Evolutionary conservation across 1,140 invertebrate species (phyloP).

Genomic region (Heliothis virescens): DNA sequence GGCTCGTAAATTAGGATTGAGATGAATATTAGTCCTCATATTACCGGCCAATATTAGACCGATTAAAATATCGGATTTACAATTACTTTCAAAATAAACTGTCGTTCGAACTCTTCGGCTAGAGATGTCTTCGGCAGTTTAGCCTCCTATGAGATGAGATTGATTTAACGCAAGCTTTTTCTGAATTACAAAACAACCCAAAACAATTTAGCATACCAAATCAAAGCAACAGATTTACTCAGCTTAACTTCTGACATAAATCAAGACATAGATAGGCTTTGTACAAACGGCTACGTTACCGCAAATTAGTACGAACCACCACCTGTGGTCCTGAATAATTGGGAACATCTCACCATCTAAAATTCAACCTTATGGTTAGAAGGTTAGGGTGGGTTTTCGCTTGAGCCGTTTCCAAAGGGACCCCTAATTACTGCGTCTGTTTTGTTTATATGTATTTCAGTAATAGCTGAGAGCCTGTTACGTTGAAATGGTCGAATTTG

Average conservation of each 20-base stretch:
- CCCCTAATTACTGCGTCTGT: constrained; percentile 3
- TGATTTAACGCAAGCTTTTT: too few relatives aligned
- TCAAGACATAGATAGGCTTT: constrained; percentile 9
- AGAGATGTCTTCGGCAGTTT: too few relatives aligned
- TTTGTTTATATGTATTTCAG: neutral
- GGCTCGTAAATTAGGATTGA: too few relatives aligned
- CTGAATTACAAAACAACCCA: too few relatives aligned
- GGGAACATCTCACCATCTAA: neutral
- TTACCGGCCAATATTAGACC: too few relatives aligned
- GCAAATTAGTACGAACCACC: neutral
- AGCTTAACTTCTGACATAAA: neutral
- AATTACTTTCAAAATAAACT: too few relatives aligned
- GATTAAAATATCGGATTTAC: too few relatives aligned
- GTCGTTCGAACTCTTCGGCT: too few relatives aligned
- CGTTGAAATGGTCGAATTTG: neutral
- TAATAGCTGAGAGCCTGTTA: neutral
- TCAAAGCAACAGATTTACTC: neutral
- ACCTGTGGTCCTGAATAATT: constrained; percentile 2
- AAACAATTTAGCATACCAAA: neutral
- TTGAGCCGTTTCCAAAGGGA: neutral
- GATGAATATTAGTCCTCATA: too few relatives aligned
- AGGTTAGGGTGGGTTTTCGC: neutral
- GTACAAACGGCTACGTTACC: constrained; percentile 1
- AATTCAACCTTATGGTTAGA: neutral
- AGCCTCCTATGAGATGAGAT: too few relatives aligned